Evolutionary conservation across 2,797 vertebrate species (phyloP), one percentile per base, ranked within the genome.

Genomic region (Epinephelus coioides): DNA sequence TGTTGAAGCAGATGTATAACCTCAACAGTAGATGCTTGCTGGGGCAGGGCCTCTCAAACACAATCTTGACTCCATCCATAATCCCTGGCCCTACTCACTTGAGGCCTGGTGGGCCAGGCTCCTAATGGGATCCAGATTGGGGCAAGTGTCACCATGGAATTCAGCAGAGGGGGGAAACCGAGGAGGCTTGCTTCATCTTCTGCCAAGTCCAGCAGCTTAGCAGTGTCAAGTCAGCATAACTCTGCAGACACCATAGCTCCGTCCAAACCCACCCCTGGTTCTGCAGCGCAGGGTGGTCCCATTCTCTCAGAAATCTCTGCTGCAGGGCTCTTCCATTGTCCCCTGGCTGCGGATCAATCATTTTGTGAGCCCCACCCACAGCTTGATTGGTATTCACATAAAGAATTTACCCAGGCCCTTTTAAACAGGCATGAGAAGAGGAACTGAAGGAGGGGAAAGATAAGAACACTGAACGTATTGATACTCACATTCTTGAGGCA

Each of bases 41-140:
- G 84, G 86, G 91, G 82, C 90, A 84, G 91, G 74, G 83, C 73
- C 91, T 93, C 88, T 92, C 79, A 88, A 93, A 89, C 92, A 90
- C 89, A 68, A 86, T 85, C 79, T 89, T 89, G 77, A 87, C 90
- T 95, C 89, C 77, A 76, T 81, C 78, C 78, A 78, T 66, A 94
- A 92, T 95, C 89, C 90, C 92, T 93, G 92, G 92, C 88, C 87
- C 88, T 86, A 90, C 87, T 83, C 47, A 78, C 89, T 83, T 90
- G 63, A 91, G 91, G 89, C 87, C 92, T 92, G 90, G 93, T 96
- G 97, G 95, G 91, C 94, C 93, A 62, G 93, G 93, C 84, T 89
- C 38, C 78, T 97, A 97, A 97, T 96, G 89, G 91, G 91, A 97
- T 96, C 95, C 97, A 98, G 97, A 95, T 94, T 88, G 90, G 76